Evolutionary conservation across 2,797 vertebrate species (phyloP).

Genomic region (Sebastes steindachneri): DNA sequence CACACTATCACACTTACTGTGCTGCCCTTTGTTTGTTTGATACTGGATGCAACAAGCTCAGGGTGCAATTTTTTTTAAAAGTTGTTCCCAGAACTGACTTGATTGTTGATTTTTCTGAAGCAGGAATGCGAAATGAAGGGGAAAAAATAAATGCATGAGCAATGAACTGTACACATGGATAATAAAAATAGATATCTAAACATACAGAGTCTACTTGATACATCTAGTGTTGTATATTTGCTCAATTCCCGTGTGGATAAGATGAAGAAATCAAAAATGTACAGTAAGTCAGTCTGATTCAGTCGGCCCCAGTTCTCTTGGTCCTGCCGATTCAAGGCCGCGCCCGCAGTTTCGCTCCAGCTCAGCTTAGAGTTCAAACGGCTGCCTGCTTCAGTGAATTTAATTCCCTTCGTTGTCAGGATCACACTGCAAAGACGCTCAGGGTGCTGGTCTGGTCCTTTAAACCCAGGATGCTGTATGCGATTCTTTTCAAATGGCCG

Average conservation of each 20-base stretch:
- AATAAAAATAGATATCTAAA: conserved; percentile 81
- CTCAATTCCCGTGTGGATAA: conserved; percentile 61
- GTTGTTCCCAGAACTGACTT: conserved; percentile 33
- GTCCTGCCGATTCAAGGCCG: conserved; percentile 62
- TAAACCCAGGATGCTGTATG: conserved; percentile 94
- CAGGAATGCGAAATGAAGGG: conserved; percentile 63
- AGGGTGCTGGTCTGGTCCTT: conserved; percentile 92
- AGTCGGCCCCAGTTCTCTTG: conserved; percentile 49
- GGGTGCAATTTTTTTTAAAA: conserved; percentile 9
- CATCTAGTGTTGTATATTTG: conserved; percentile 61
- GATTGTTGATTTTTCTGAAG: conserved; percentile 50
- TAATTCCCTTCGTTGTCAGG: conserved; percentile 17
- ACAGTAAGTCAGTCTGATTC: conserved; percentile 66
- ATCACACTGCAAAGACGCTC: conserved; percentile 89
- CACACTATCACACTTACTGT: conserved; percentile 25
- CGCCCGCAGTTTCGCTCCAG: conserved; percentile 68
- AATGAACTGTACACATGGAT: conserved; percentile 59
- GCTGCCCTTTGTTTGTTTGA: conserved; percentile 41
- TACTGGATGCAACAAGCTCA: conserved; percentile 11
- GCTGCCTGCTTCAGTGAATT: conserved; percentile 62
- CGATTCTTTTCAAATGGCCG: conserved; percentile 94
- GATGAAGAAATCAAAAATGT: conserved; percentile 68
- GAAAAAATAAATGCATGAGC: conserved; percentile 41
- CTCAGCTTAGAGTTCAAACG: conserved; percentile 74
- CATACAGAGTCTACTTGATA: conserved; percentile 75